phyloP scores from a whole-genome alignment of 2,888 invertebrate species.

The Eledone cirrhosa region DNA sequence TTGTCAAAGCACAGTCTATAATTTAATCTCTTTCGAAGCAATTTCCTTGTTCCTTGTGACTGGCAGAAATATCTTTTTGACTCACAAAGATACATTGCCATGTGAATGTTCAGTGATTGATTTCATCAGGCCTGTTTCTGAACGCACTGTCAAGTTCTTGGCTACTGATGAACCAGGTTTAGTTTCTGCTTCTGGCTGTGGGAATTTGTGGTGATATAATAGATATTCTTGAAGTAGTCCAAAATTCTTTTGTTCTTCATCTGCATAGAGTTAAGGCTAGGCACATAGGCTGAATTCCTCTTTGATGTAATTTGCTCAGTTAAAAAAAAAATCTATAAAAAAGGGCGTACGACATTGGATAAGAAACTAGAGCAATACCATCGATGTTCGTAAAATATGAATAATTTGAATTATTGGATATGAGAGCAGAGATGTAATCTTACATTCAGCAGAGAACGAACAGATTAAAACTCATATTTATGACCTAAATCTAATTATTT shows the following conservation, averaged over 20 bases:
- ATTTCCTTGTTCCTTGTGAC: background rate
- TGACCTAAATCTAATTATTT: background rate
- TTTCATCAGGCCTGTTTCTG: background rate
- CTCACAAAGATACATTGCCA: background rate
- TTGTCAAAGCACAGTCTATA: background rate
- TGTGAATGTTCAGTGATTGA: background rate
- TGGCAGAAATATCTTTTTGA: background rate
- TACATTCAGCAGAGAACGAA: background rate
- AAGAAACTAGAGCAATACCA: background rate
- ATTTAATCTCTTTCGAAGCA: background rate
- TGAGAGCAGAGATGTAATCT: background rate
- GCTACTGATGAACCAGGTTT: background rate
- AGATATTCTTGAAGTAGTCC: background rate
- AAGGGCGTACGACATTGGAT: background rate
- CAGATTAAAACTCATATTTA: background rate
- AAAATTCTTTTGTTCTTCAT: background rate
- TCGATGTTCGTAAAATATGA: background rate
- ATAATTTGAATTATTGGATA: slow-evolving; percentile 1
- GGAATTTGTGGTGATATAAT: background rate
- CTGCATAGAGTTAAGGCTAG: background rate
- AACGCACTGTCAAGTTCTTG: background rate
- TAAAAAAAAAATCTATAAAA: background rate
- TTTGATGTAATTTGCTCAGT: background rate
- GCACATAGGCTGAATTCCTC: background rate
- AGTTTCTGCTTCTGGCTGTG: background rate